Evolutionary conservation across 2,888 invertebrate species (phyloP).

Genomic region (Scotopteryx bipunctaria): DNA sequence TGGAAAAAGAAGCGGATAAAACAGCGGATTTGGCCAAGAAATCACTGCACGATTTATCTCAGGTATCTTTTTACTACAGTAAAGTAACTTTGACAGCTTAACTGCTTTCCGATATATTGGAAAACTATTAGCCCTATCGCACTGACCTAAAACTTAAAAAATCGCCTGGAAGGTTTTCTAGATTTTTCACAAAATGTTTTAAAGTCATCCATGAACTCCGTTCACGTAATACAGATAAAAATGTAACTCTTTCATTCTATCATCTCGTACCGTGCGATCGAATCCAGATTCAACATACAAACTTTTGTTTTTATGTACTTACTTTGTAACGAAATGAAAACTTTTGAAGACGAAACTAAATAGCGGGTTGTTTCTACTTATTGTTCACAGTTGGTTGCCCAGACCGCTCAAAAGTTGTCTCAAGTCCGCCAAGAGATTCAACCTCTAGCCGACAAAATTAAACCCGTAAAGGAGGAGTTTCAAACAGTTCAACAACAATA

Average conservation of each 20-base stretch:
- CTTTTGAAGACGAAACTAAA: conserved; percentile 12
- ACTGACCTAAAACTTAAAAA: conserved; percentile 3
- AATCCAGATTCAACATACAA: neutral
- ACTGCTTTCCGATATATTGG: conserved; percentile 19
- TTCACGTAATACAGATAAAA: neutral
- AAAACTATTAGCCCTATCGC: conserved; percentile 16
- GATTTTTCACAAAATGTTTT: neutral
- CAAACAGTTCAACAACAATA: conserved; percentile 86
- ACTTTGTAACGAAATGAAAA: conserved; percentile 12
- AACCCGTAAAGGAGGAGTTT: conserved; percentile 86
- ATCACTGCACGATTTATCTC: conserved; percentile 76
- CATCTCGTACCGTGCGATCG: too few species aligned
- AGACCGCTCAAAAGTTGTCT: conserved; percentile 83
- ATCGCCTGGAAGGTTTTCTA: neutral
- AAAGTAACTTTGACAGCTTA: conserved; percentile 11
- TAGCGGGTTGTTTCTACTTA: conserved; percentile 20
- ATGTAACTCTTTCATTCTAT: too few species aligned
- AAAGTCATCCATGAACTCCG: neutral
- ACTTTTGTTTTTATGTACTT: conserved; percentile 4
- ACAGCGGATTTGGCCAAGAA: conserved; percentile 66
- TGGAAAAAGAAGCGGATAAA: conserved; percentile 72
- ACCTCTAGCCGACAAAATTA: conserved; percentile 79
- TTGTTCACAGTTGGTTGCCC: conserved; percentile 81
- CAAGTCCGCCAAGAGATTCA: conserved; percentile 77
- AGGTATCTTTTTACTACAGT: conserved; percentile 50